A percentile compares a stretch with the other conserved stretches of the same genome.
Evolutionary conservation across 2,888 invertebrate genomes (phyloP).

Genomic region (Rhagophthalmus giganteus): DNA sequence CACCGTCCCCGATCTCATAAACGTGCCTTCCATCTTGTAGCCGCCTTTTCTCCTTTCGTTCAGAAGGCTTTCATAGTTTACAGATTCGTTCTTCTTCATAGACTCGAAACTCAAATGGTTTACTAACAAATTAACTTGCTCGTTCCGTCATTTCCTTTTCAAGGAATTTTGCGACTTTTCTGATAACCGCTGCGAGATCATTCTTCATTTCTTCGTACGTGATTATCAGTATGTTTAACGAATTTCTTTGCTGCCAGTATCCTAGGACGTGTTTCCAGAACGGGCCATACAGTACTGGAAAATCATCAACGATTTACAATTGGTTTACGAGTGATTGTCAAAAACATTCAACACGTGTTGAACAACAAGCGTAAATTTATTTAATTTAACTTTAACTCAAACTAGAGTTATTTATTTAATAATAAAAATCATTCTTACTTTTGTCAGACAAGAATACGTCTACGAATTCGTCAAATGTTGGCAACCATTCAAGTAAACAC

Average conservation of each 20-base stretch:
- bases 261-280: slow-evolving; percentile 35
- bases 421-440: too few relatives aligned
- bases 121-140: slow-evolving; percentile 49
- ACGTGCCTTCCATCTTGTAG: too few relatives aligned
- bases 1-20: slow-evolving; percentile 12
- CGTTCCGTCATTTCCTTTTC: slow-evolving; percentile 40
- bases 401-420: too few relatives aligned
- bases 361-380: too few relatives aligned
- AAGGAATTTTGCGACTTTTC: slow-evolving; percentile 20
- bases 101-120: slow-evolving; percentile 56
- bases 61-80: slow-evolving; percentile 46
- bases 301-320: too few relatives aligned
- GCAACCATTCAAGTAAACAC: not conserved
- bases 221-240: slow-evolving; percentile 33
- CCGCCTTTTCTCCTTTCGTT: too few relatives aligned
- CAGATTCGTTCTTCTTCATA: slow-evolving; percentile 58
- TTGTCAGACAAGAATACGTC: not conserved
- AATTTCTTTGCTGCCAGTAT: slow-evolving; percentile 32
- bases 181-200: slow-evolving; percentile 23
- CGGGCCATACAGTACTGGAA: slow-evolving; percentile 32
- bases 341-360: not conserved
- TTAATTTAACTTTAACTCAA: too few relatives aligned
- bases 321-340: too few relatives aligned
- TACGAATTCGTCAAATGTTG: not conserved
- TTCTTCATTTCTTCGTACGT: slow-evolving; percentile 37